phyloP scores from a whole-genome alignment of 2,888 invertebrate genomes.

The Cordilura impudica region DNA sequence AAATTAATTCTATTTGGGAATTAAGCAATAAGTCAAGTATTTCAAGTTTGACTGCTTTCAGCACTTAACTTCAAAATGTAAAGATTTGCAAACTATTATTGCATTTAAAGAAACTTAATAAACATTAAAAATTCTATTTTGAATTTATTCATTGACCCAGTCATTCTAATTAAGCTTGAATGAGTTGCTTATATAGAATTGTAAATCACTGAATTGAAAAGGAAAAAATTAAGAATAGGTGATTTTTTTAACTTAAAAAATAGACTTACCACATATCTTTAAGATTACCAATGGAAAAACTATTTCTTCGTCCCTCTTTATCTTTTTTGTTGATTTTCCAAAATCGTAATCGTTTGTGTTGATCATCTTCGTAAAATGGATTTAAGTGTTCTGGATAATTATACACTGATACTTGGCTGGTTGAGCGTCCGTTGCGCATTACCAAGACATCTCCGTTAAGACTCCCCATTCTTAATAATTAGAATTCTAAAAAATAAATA shows the following conservation, averaged over 20 bases:
- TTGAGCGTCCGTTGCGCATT: constrained; percentile 71
- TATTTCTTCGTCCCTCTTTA: constrained; percentile 77
- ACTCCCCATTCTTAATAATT: constrained; percentile 64
- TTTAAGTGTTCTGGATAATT: constrained; percentile 88
- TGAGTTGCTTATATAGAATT: no score
- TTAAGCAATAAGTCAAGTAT: no score
- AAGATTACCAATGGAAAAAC: constrained; percentile 82
- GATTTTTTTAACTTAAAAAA: not conserved
- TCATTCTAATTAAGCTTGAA: no score
- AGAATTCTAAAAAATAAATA: constrained; percentile 33
- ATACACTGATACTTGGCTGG: constrained; percentile 80
- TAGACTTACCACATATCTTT: constrained; percentile 82
- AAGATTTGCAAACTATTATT: no score
- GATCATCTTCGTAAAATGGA: constrained; percentile 85
- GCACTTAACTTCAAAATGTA: no score
- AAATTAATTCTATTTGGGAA: no score
- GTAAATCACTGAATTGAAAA: no score
- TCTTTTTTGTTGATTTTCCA: constrained; percentile 79
- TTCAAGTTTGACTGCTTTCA: no score
- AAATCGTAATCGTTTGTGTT: constrained; percentile 82
- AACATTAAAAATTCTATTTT: no score
- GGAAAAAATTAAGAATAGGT: not conserved
- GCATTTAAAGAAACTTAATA: no score
- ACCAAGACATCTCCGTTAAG: constrained; percentile 67
- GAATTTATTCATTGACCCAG: no score